Conservation (phyloP, 2,113 vertebrate genomes). For the Nyctibius bracteatus region DNA sequence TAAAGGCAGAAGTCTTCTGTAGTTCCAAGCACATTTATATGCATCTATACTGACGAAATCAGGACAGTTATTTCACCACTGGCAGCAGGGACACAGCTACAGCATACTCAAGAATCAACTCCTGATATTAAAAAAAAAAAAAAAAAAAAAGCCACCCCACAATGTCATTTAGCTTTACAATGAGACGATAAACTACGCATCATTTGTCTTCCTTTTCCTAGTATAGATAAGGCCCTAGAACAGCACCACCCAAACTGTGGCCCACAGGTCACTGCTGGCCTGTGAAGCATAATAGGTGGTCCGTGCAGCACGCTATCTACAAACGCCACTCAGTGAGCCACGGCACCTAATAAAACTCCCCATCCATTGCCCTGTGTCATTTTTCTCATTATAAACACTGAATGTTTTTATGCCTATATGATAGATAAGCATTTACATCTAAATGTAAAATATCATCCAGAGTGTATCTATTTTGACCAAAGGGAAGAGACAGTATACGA, state of each 20-base stretch:
- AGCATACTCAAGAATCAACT: neutral
- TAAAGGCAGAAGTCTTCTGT: neutral
- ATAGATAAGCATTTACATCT: slow-evolving; percentile 4
- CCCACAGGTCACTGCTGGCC: neutral
- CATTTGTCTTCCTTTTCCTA: slow-evolving; percentile 22
- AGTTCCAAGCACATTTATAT: neutral
- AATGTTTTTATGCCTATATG: neutral
- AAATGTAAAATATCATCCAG: neutral
- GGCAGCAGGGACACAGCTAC: neutral
- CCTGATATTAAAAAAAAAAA: neutral
- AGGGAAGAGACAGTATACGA: neutral
- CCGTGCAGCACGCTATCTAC: neutral
- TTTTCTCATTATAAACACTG: neutral
- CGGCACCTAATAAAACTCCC: neutral
- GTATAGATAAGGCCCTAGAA: slow-evolving; percentile 14
- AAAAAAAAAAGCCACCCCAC: neutral
- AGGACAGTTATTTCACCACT: slow-evolving; percentile 1
- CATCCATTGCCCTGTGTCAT: neutral
- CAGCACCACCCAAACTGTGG: neutral
- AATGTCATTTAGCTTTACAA: slow-evolving; percentile 16
- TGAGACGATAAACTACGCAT: neutral
- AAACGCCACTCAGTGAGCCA: neutral
- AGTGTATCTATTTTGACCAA: neutral
- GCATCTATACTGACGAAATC: neutral
- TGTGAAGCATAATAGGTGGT: neutral